Conservation (phyloP, 1,140 invertebrate genomes). For the Ericerus pela region DNA sequence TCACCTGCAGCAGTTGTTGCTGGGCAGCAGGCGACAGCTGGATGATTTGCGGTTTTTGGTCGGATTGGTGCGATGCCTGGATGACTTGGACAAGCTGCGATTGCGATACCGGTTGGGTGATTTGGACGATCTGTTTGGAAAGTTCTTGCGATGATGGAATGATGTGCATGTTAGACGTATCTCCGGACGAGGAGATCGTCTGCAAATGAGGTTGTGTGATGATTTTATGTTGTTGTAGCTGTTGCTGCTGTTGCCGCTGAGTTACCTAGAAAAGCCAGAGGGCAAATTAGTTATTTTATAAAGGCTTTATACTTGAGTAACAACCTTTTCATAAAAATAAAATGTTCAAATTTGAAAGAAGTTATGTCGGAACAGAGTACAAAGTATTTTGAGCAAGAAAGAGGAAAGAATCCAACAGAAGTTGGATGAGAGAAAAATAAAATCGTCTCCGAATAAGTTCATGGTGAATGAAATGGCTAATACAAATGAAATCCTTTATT, state of each 20-base stretch:
- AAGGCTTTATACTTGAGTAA: no score
- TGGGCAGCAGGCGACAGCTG: not conserved
- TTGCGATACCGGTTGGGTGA: not conserved
- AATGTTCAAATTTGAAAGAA: no score
- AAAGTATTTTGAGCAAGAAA: no score
- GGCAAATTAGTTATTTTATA: no score
- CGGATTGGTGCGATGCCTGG: constrained; percentile 10
- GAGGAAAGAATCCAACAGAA: no score
- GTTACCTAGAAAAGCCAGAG: constrained; percentile 35
- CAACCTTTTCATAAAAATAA: no score
- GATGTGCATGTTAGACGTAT: not conserved
- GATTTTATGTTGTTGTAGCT: constrained; percentile 29
- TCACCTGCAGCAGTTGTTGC: not conserved
- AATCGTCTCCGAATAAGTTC: no score
- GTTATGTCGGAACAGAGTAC: no score
- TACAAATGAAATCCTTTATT: no score
- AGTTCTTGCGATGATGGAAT: constrained; percentile 11
- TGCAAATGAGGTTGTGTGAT: not conserved
- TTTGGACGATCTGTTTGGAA: not conserved
- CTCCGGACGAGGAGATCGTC: not conserved
- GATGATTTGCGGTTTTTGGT: not conserved
- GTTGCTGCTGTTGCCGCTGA: constrained; percentile 44
- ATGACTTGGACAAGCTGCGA: not conserved
- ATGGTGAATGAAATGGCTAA: no score
- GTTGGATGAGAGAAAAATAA: no score